These are phyloP conservation scores for Herpetotheres cachinnans DNA, from an alignment of 2,113 vertebrate genomes.

Conservation along the genomic window DNA sequence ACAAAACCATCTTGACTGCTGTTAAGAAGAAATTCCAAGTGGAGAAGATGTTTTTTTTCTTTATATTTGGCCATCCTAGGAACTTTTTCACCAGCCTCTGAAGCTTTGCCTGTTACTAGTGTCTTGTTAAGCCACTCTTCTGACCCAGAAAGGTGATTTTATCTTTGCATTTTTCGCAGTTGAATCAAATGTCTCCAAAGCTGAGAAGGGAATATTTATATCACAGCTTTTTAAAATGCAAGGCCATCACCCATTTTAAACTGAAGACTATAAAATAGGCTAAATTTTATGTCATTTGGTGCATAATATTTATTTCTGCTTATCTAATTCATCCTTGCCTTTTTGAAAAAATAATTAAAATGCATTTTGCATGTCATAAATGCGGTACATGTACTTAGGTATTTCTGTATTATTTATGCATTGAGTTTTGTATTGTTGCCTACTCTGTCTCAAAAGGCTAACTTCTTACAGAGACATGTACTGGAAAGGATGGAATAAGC, in stretches of 20 bases:
- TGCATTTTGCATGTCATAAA: slow-evolving; percentile 28
- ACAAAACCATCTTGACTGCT: not conserved
- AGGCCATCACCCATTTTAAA: not conserved
- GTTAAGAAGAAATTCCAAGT: not conserved
- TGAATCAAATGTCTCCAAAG: not conserved
- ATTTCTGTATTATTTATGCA: slow-evolving; percentile 57
- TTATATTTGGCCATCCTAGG: not conserved
- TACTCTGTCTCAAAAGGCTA: slow-evolving; percentile 21
- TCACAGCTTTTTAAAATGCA: not conserved
- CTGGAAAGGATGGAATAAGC: slow-evolving; percentile 23
- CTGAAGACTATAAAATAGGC: not conserved
- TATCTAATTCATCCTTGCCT: not conserved
- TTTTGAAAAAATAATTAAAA: slow-evolving; percentile 55
- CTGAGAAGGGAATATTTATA: not conserved
- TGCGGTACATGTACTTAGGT: not conserved
- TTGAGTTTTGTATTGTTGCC: slow-evolving; percentile 52
- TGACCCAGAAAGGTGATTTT: not conserved
- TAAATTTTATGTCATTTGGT: not conserved
- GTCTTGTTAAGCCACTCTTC: not conserved
- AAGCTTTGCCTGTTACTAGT: not conserved
- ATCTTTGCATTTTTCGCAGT: not conserved
- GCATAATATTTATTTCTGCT: slow-evolving; percentile 13
- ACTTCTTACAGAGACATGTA: not conserved
- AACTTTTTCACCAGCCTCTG: not conserved
- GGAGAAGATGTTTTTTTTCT: not conserved